Percentiles rank a stretch among this genome's conserved stretches.
Evolutionary conservation across 2,888 invertebrate species (phyloP).

Genomic region (Frankliniella fusca): DNA sequence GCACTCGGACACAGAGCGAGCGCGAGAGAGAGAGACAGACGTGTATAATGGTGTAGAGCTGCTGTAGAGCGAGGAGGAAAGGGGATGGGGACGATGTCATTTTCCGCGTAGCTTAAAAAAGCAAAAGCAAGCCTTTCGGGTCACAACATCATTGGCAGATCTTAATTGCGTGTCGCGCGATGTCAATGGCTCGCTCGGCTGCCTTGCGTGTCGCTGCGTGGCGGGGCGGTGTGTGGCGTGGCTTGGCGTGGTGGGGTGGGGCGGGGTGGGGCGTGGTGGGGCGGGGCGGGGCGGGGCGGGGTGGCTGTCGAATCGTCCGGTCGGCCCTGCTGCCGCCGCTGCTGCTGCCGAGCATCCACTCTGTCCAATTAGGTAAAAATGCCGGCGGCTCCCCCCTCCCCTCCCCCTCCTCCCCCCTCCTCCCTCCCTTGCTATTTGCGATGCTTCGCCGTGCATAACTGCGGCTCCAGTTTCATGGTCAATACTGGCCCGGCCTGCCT

Average conservation of each 20-base stretch:
- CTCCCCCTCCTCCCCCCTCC: background rate
- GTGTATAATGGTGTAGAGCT: background rate
- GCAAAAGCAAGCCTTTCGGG: background rate
- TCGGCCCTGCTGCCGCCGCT: background rate
- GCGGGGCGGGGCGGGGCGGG: background rate
- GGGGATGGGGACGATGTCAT: background rate
- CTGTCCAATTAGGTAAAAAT: slow-evolving; percentile 23
- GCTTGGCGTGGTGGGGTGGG: no score
- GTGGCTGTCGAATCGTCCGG: slow-evolving; percentile 2
- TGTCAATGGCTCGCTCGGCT: background rate
- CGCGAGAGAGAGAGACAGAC: background rate
- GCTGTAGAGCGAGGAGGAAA: background rate
- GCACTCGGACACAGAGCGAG: no score
- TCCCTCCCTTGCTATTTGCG: background rate
- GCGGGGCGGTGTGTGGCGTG: slow-evolving; percentile 2
- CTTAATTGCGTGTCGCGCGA: slow-evolving; percentile 25
- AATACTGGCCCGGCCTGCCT: background rate
- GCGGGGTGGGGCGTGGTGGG: background rate
- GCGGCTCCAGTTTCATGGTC: background rate
- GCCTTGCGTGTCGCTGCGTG: background rate
- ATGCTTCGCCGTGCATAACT: background rate
- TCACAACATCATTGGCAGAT: slow-evolving; percentile 7
- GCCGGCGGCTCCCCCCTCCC: background rate
- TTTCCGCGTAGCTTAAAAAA: background rate
- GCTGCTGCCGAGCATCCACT: background rate